These are phyloP conservation scores for Bombus confusus DNA, from an alignment of 1,140 invertebrate genomes.

Conservation along the genomic window DNA sequence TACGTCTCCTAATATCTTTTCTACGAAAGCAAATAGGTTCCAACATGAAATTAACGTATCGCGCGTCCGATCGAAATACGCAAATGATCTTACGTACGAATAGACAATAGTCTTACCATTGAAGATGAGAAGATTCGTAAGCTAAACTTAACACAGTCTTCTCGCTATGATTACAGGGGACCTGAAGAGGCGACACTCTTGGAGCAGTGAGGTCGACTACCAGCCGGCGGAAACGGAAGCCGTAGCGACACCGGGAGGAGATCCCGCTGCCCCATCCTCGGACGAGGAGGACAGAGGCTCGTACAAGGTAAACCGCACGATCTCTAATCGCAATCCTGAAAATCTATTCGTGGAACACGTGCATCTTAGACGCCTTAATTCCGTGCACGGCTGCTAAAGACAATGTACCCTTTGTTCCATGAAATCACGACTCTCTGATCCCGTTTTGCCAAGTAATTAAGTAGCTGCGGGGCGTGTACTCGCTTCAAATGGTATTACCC, in stretches of 20 bases:
- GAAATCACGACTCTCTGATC: slow-evolving; percentile 34
- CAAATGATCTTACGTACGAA: neutral
- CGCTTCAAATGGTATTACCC: slow-evolving; percentile 42
- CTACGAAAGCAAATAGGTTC: neutral
- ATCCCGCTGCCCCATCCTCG: slow-evolving; percentile 21
- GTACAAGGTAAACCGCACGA: slow-evolving; percentile 62
- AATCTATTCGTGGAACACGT: neutral
- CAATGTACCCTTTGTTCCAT: slow-evolving; percentile 44
- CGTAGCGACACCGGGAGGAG: slow-evolving; percentile 49
- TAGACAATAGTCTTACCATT: neutral
- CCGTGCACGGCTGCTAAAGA: neutral
- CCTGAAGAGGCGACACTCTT: slow-evolving; percentile 71
- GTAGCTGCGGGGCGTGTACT: slow-evolving; percentile 7
- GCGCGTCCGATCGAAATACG: no score
- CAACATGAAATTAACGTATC: neutral
- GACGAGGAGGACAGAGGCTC: slow-evolving; percentile 66
- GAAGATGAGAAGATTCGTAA: neutral
- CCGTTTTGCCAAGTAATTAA: slow-evolving; percentile 45
- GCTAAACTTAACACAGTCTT: neutral
- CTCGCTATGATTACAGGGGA: slow-evolving; percentile 60
- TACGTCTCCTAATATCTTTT: no score
- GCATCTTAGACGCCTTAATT: slow-evolving; percentile 23
- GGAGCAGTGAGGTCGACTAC: slow-evolving; percentile 63
- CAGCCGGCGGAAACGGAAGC: slow-evolving; percentile 65
- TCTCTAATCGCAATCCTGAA: neutral